Base-by-base conservation (phyloP, 2,888 invertebrate genomes). In the Dryocosmus kuriphilus region DNA sequence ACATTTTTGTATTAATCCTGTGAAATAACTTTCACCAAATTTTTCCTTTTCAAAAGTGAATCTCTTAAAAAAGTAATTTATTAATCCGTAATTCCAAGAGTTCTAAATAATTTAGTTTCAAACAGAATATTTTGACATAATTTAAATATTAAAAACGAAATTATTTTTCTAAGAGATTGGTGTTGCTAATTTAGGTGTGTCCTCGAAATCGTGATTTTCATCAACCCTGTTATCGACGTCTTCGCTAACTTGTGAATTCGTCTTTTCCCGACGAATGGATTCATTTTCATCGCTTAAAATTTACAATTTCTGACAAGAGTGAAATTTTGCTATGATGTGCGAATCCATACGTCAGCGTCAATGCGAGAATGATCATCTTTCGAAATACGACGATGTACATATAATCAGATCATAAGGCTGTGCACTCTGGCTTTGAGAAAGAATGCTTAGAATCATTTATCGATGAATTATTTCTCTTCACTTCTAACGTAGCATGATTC, bases 401-500 rank as follows among this genome's bases (percentile, higher is more conserved):
- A 51, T 74, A 32, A 32, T 74, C 86, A 85, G 85, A 83, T 86
- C 83, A 79, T 81, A 83, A 81, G 86, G 84, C 87, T 82, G 32
- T 86, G 87, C 86, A 86, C 82, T 80, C 82, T 85, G 85, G 86
- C 87, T 86, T 84, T 85, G 61, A 85, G 80, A 84, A 77, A 79
- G 84, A 87, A 87, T 86, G 87, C 88, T 87, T 87, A 82, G 78
- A 79, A 84, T 83, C 75, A 57, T 65, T 55, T 75, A 55, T 76
- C 38, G 24, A 55, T 67, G 65, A 51, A 55, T 46, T 57, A 61
- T 67, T 77, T 82, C 82, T 81, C 80, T 80, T 75, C 77, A 78
- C 75, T 82, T 84, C 85, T 88, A 87, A 88, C 84, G 86, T 86
- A 85, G 89, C 88, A 89, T 89, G 89, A 86, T 81, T 85, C 83